Evolutionary conservation across 2,797 vertebrate species (phyloP).

Genomic region (Pangasius larnaudii): DNA sequence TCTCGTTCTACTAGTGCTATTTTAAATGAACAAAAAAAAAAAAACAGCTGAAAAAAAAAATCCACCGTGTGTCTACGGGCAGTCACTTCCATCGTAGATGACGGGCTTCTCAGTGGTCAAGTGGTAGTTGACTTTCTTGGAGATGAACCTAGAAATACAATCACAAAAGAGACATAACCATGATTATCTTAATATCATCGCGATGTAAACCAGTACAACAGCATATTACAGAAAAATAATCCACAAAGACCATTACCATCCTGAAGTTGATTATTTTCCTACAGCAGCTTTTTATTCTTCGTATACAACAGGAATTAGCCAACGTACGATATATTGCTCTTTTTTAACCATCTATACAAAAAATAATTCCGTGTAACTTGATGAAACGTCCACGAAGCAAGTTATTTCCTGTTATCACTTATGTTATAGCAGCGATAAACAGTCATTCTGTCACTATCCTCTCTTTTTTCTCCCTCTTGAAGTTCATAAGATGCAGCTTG

Average conservation of each 20-base stretch:
- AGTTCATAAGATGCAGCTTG: not conserved
- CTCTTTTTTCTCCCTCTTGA: not conserved
- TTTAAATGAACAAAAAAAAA: slow-evolving; percentile 25
- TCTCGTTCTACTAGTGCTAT: not conserved
- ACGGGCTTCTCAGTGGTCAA: slow-evolving; percentile 89
- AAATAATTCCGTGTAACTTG: not conserved
- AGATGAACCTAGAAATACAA: slow-evolving; percentile 84
- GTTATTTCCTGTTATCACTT: not conserved
- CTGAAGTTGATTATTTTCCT: not conserved
- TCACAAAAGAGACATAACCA: not conserved
- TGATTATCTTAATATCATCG: not conserved
- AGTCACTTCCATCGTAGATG: slow-evolving; percentile 95
- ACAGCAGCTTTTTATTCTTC: not conserved
- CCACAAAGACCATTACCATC: not conserved
- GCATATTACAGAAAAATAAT: not conserved
- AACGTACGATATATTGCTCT: not conserved
- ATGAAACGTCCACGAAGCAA: not conserved
- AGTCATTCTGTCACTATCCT: not conserved
- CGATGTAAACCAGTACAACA: not conserved
- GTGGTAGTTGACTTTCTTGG: slow-evolving; percentile 92
- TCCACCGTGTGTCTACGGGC: slow-evolving; percentile 71
- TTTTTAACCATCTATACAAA: not conserved
- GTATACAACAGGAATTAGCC: not conserved
- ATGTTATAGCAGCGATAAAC: not conserved
- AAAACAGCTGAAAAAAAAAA: slow-evolving; percentile 20